phyloP scores from a whole-genome alignment of 2,113 vertebrate species.

The Chionis minor region DNA sequence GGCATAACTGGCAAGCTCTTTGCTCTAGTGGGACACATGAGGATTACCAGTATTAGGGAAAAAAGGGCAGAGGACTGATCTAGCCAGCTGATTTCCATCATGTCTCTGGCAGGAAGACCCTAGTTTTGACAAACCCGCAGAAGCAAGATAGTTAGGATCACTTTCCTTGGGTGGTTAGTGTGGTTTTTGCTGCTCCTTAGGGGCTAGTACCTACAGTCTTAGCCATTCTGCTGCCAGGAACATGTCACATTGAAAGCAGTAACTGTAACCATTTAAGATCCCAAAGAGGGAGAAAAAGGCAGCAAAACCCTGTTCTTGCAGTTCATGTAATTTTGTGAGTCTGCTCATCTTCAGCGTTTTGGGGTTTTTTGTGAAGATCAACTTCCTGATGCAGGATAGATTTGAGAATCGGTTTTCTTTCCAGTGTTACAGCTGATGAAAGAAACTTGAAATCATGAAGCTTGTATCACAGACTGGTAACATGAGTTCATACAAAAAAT shows the following conservation, averaged over 20 bases:
- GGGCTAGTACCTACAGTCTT: not conserved
- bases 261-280: not conserved
- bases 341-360: not conserved
- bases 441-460: not conserved
- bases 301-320: not conserved
- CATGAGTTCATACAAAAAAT: not conserved
- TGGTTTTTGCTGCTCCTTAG: not conserved
- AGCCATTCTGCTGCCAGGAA: not conserved
- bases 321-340: not conserved
- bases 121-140: not conserved
- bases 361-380: not conserved
- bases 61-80: constrained; percentile 21
- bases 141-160: not conserved
- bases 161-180: not conserved
- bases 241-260: not conserved
- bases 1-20: constrained; percentile 9
- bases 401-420: not conserved
- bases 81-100: constrained; percentile 16
- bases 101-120: not conserved
- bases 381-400: not conserved
- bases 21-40: constrained; percentile 2
- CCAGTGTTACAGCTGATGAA: not conserved
- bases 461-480: not conserved
- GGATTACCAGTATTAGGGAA: constrained; percentile 4
- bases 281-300: not conserved